Evolutionary conservation across 1,140 invertebrate genomes (phyloP), one percentile per base, ranked within the genome.

Genomic region (Bacillus rossius): DNA sequence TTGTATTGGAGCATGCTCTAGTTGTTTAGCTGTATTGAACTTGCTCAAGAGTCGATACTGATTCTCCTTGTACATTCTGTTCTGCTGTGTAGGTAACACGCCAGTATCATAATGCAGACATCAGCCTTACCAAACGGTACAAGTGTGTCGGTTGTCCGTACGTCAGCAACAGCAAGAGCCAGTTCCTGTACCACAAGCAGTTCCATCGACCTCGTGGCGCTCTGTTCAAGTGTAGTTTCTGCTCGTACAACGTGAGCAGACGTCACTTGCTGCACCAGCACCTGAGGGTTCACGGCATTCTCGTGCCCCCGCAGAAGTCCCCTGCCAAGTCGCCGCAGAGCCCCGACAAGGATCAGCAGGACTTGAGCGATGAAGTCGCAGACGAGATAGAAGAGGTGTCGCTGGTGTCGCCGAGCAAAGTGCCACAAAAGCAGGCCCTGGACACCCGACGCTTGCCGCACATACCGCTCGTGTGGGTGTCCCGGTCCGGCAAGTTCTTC

Each of bases 111-210:
- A 50, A 10, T 23, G 37, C 37, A 14, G 48, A 50, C 20, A 50
- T 26, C 13, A 50, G 52, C 17, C 52, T 38, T 20, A 8, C 69
- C 71, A 84, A 83, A 65, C 77, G 84, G 56, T 86, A 87, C 69
- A 81, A 80, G 65, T 92, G 89, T 65, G 76, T 78, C 0, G 76
- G 81, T 41, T 92, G 89, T 71, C 89, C 89, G 0, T 91, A 89
- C 69, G 85, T 87, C 58, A 89, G 85, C 23, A 88, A 90, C 66
- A 91, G 86, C 67, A 89, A 90, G 71, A 88, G 87, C 41, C 89
- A 93, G 69, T 90, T 85, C 66, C 80, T 88, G 61, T 91, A 92
- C 70, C 90, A 93, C 64, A 87, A 88, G 63, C 89, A 93, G 69
- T 89, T 93, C 67, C 91, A 94, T 68, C 81, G 87, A 40, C 81